Base-by-base conservation (phyloP, 2,888 invertebrate species). In the Andrena minutula region DNA sequence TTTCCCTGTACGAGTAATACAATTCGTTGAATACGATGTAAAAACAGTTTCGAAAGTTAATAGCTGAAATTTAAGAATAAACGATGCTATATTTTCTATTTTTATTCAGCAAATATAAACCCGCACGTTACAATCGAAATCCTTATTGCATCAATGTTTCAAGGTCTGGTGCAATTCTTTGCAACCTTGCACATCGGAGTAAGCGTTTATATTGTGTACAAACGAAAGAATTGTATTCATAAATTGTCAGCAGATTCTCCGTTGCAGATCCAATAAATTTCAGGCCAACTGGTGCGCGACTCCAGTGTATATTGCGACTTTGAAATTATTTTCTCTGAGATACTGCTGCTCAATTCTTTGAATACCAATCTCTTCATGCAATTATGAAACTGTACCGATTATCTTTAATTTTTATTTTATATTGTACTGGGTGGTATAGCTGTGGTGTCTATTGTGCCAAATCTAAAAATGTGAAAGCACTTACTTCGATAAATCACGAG, bases 181-280 rank as follows among this genome's bases (percentile, higher is more conserved):
- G 16, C 26, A 60, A 30, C 16, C 12, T 6, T 28, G 0, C 10
- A 10, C 49, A 73, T 47, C 16, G 28, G 60, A 68, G 56, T n/a
- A 63, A 65, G 28, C 51, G 26, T 68, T 53, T 47, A 64, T 58
- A 30, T 72, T 69, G 47, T 68, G 26, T 56, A 35, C 10, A 47
- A 81, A 61, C 58, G 32, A 47, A 26, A 23, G 58, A 20, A 71
- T 28, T 83, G 64, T 49, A 56, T 75, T 66, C n/a, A 75, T 53
- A 26, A 80, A 69, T 5, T n/a, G 72, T 86, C 86, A 83, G 85
- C 82, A 72, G 58, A 73, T 80, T 85, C 60, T 58, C 26, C n/a
- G 6, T 56, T 30, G 6, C n/a, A 61, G 60, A 65, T 32, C 64
- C 81, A 72, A 86, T 88, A 88, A 86, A 84, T 79, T 51, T n/a